These are phyloP conservation scores for Minunthozetes semirufus DNA, from an alignment of 2,888 invertebrate species.

Conservation along the genomic window DNA sequence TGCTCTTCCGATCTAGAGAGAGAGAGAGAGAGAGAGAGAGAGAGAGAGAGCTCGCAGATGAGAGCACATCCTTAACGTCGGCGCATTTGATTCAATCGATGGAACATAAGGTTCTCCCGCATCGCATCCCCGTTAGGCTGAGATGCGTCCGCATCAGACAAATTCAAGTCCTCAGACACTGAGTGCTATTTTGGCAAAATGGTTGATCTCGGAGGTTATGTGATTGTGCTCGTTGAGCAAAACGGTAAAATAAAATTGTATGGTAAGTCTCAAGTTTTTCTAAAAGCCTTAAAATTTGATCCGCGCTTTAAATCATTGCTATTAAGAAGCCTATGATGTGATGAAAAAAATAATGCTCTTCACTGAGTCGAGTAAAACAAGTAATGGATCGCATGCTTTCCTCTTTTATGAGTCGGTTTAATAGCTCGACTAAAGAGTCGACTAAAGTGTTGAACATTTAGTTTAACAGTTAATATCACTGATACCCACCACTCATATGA, in stretches of 20 bases:
- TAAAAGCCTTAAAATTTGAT: neutral
- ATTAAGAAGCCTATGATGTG: neutral
- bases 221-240: slow-evolving; percentile 86
- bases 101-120: neutral
- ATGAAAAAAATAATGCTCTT: neutral
- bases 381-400: slow-evolving; percentile 19
- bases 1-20: no score
- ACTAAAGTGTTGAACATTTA: slow-evolving; percentile 14
- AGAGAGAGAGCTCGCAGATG: neutral
- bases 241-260: slow-evolving; percentile 90
- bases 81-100: neutral
- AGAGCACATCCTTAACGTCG: neutral
- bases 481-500: no score
- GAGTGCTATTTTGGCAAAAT: slow-evolving; percentile 47
- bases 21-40: neutral
- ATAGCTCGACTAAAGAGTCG: no score
- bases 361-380: neutral
- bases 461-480: neutral
- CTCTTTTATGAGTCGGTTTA: slow-evolving; percentile 7
- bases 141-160: neutral
- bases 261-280: slow-evolving; percentile 55
- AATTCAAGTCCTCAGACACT: slow-evolving; percentile 3
- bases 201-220: slow-evolving; percentile 89
- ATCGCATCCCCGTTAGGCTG: neutral
- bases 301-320: neutral